Evolutionary conservation across 2,113 vertebrate genomes (phyloP).

Genomic region (Pristiophorus japonicus): DNA sequence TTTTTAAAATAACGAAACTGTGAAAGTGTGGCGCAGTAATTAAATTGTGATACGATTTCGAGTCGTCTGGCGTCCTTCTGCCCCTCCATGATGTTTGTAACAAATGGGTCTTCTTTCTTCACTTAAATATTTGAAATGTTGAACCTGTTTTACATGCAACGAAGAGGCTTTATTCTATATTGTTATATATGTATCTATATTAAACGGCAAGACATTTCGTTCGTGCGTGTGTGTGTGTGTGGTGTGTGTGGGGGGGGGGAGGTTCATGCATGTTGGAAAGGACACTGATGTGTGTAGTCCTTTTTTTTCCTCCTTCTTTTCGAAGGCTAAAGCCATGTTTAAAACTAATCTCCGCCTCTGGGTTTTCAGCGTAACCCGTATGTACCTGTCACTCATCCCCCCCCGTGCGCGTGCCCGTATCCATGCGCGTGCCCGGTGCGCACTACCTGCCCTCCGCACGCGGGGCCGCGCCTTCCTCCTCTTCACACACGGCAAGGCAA

Average conservation of each 20-base stretch:
- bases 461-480: too few species aligned
- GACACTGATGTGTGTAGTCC: neutral
- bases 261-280: neutral
- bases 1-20: neutral
- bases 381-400: slow-evolving; percentile 30
- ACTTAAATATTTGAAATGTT: slow-evolving; percentile 9
- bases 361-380: slow-evolving; percentile 5
- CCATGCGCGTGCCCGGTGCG: too few species aligned
- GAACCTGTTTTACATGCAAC: neutral
- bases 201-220: neutral
- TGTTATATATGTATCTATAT: neutral
- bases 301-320: too few species aligned
- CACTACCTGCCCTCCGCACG: neutral
- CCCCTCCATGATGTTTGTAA: slow-evolving; percentile 28
- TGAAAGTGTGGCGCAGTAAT: neutral
- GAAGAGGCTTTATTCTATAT: neutral
- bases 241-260: too few species aligned
- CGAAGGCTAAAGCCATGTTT: slow-evolving; percentile 34
- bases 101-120: slow-evolving; percentile 12
- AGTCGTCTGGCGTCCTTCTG: neutral
- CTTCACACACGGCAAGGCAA: too few species aligned
- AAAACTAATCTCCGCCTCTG: slow-evolving; percentile 30
- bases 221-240: too few species aligned
- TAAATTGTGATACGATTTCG: neutral
- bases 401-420: too few species aligned